Evolutionary conservation across 1,140 invertebrate genomes (phyloP), one percentile per base, ranked within the genome.

Genomic region (Physella acuta): DNA sequence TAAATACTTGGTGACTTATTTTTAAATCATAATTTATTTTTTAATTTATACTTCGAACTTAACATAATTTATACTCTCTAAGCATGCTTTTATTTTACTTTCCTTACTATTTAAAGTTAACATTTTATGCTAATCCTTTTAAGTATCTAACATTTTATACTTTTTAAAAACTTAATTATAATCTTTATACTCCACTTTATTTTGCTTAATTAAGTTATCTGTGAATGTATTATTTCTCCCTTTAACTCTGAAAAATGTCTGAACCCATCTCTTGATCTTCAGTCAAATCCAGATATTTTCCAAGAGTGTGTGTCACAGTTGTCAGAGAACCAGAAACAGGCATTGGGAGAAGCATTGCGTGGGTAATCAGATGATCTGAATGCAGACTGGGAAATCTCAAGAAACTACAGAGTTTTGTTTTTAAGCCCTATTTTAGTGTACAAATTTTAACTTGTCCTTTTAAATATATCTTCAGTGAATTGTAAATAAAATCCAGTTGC

Each of bases 211-310:
- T 24, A 55, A 28, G 24, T n/a, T 24, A 68, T 30, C 30, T 31
- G 30, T 26, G 24, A n/a, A n/a, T n/a, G n/a, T n/a, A n/a, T n/a
- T n/a, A n/a, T n/a, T n/a, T n/a, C n/a, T n/a, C n/a, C n/a, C n/a
- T n/a, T n/a, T n/a, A n/a, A n/a, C n/a, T n/a, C n/a, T n/a, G n/a
- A n/a, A n/a, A n/a, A n/a, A n/a, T n/a, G n/a, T n/a, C n/a, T n/a
- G n/a, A n/a, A n/a, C n/a, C n/a, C n/a, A n/a, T n/a, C n/a, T 20
- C n/a, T 60, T 4, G 11, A 8, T 60, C 87, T 89, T 68, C 82
- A 90, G 88, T 88, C 86, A 58, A 94, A 94, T 84, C 89, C 89
- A 58, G 89, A 92, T 62, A 86, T 95, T 73, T 95, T 95, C 86
- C 91, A 93, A 84, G 90, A 89, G 8, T 94, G 93, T 76, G 86